A percentile compares a stretch with the other conserved stretches of the same genome.
phyloP scores from a whole-genome alignment of 2,888 invertebrate genomes.

The Bursaphelenchus okinawaensis region DNA sequence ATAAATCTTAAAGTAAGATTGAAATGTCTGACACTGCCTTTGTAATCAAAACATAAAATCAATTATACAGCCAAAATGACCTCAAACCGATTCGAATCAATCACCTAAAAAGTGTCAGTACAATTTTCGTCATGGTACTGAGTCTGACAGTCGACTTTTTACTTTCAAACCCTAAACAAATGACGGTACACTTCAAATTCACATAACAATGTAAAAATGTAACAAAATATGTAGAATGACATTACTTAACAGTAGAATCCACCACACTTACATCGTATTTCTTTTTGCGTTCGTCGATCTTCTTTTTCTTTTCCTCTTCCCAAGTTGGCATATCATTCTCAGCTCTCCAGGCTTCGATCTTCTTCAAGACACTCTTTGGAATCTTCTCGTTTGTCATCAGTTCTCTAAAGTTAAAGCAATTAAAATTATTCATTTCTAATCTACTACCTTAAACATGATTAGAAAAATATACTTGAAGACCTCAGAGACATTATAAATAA shows the following conservation, averaged over 20 bases:
- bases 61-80: background rate
- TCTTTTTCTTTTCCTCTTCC: constrained; percentile 66
- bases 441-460: too few species aligned
- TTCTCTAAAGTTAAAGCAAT: constrained; percentile 33
- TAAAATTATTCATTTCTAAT: background rate
- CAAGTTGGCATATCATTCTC: constrained; percentile 32
- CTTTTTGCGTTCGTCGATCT: constrained; percentile 62
- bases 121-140: background rate
- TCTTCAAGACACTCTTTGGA: constrained; percentile 61
- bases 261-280: background rate
- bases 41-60: background rate
- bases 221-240: too few species aligned
- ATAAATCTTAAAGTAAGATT: background rate
- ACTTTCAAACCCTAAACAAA: background rate
- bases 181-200: background rate
- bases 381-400: constrained; percentile 71
- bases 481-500: background rate
- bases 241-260: too few species aligned
- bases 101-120: background rate
- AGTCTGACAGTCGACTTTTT: background rate
- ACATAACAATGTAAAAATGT: too few species aligned
- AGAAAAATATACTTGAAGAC: background rate
- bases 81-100: background rate
- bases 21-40: background rate
- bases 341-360: constrained; percentile 41